A percentile compares a stretch with the other conserved stretches of the same genome.
Evolutionary conservation across 2,797 vertebrate genomes (phyloP).

Genomic region (Poeciliopsis gracilis): DNA sequence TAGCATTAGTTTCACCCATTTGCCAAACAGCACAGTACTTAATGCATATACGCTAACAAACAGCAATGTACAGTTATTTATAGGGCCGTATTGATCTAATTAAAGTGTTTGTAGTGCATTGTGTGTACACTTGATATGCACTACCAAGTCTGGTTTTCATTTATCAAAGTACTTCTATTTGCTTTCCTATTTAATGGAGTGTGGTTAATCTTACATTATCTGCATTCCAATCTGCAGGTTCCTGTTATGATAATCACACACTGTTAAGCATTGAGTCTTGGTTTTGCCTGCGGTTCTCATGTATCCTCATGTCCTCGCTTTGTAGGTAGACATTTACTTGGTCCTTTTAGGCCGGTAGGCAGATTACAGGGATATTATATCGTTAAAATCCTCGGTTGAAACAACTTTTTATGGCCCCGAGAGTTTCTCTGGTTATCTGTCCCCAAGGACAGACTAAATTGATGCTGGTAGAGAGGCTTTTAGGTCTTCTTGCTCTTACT

Average conservation of each 20-base stretch:
- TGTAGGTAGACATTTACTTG: conserved; percentile 43
- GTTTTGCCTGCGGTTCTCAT: conserved; percentile 24
- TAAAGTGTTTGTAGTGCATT: not conserved
- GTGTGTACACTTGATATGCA: conserved; percentile 7
- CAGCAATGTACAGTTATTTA: not conserved
- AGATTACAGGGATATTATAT: conserved; percentile 45
- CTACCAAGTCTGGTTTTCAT: conserved; percentile 10
- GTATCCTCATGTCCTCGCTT: conserved; percentile 27
- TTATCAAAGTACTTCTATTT: conserved; percentile 26
- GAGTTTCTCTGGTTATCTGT: conserved; percentile 41
- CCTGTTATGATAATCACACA: conserved; percentile 41
- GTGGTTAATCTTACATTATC: conserved; percentile 35
- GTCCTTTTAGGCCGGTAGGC: conserved; percentile 36
- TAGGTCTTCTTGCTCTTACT: conserved; percentile 7
- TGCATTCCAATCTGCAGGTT: conserved; percentile 33
- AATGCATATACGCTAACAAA: not conserved
- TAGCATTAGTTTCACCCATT: not conserved
- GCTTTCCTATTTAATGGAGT: conserved; percentile 28
- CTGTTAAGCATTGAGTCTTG: conserved; percentile 35
- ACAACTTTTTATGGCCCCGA: conserved; percentile 45
- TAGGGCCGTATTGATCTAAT: no score
- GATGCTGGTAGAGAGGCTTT: conserved; percentile 31
- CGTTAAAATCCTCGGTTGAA: conserved; percentile 34
- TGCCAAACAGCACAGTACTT: not conserved
- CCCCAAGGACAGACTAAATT: conserved; percentile 32